Evolutionary conservation across 2,797 vertebrate genomes (phyloP), one percentile per base, ranked within the genome.

Genomic region (Lepidocolaptes lacrymiger): DNA sequence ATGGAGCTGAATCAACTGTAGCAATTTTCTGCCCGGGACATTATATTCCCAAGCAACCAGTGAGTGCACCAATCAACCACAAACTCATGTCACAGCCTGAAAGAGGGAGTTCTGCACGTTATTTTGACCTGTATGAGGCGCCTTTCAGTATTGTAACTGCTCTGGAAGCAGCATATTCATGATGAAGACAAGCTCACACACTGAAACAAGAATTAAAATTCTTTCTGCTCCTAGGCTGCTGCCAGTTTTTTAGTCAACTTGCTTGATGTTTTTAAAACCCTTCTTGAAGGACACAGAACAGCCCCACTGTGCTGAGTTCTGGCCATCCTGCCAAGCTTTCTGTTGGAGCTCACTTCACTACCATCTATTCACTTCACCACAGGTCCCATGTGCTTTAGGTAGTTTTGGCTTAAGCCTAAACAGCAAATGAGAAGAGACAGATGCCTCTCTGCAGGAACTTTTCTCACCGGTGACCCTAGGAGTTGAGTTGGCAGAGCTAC

Each of bases 401-500:
- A 67, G 83, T 44, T 88, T 77, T 92, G 91, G 95, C 95, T 87
- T 72, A 62, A 73, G 73, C 36, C 24, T 62, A 4, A 69, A 76
- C 10, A 48, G 77, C 83, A 93, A 94, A 59, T 16, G 58, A 83
- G 66, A 68, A 94, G n/a, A 82, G 91, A 91, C 94, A 96, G 94
- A 88, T 95, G 96, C 80, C 80, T 92, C 94, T 59, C 92, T 51
- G 77, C 91, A 88, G 90, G 89, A 91, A 82, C 69, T 63, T 78
- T 66, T 78, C 84, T 89, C 56, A 32, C 52, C 72, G 22, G 41
- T 67, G 46, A 93, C 32, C 34, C 85, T 43, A 30, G 39, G 52
- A 84, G 48, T 58, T 79, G 76, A 93, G 56, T 3, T 94, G 96
- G 87, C 91, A 91, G 74, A 71, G 69, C 54, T 74, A 49, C 24